These are phyloP conservation scores for Trachythela sp. DNA, from an alignment of 64 coral and sea anemone species.

Conservation along the genomic window DNA sequence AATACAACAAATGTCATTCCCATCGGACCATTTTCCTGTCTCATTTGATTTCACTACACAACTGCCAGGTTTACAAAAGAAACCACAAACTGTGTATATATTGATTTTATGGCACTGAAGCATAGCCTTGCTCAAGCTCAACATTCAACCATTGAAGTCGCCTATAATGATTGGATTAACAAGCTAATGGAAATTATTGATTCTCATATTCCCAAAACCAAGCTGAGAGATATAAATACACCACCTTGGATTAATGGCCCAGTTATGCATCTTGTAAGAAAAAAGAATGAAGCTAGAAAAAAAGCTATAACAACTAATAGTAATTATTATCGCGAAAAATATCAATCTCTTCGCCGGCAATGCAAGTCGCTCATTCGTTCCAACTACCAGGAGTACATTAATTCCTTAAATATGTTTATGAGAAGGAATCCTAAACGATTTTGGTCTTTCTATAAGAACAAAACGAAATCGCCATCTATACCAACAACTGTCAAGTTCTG, in stretches of 20 bases:
- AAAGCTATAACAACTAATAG: conserved; percentile 19
- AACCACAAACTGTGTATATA: conserved; percentile 18
- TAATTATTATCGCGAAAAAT: too few relatives aligned
- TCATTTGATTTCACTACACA: conserved; percentile 17
- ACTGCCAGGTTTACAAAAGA: conserved; percentile 9
- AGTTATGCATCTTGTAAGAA: conserved; percentile 13
- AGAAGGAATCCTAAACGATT: conserved; percentile 12
- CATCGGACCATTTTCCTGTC: conserved; percentile 21
- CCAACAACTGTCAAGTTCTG: neutral
- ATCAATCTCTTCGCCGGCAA: neutral
- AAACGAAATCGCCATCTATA: conserved; percentile 3
- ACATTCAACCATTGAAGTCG: too few relatives aligned
- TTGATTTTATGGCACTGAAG: conserved; percentile 18
- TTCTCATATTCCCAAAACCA: too few relatives aligned
- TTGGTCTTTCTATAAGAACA: conserved; percentile 22
- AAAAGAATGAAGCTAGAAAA: conserved; percentile 34
- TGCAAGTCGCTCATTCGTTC: neutral
- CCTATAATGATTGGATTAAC: neutral
- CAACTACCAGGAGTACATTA: conserved; percentile 11
- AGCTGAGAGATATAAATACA: too few relatives aligned
- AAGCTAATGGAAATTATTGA: conserved; percentile 9
- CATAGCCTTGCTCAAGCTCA: conserved; percentile 5
- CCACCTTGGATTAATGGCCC: too few relatives aligned
- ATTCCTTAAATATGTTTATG: neutral
- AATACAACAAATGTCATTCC: neutral